Evolutionary conservation across 2,888 invertebrate species (phyloP), one percentile per base, ranked within the genome.

Genomic region (Chouioia cunea): DNA sequence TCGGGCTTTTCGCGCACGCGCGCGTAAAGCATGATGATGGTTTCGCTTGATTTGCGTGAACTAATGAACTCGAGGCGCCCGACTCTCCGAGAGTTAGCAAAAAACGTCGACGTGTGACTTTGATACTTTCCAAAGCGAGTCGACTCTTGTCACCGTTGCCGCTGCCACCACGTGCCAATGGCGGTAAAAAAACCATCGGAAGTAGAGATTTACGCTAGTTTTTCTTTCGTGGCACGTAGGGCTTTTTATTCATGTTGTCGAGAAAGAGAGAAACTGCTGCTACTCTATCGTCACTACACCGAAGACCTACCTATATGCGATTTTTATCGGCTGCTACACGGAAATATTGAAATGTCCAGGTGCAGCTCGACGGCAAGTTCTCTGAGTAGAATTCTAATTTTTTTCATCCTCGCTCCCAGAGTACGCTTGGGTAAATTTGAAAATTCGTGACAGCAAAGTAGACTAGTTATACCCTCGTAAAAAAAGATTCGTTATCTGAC

Each of bases 31-130:
- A 18, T 18, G 23, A 53, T 22, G 72, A 75, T 70, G 77, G 73
- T 74, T 77, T 77, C 75, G 76, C 76, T 75, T 76, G 74, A 75
- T 76, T 76, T 77, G 77, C 76, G 75, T 72, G 65, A 69, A 76
- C 77, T 77, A 78, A 78, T 76, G 77, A 77, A 78, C 76, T 73
- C 73, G 53, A 58, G 73, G 72, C 62, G 71, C 57, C 50, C 10
- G 18, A 6, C 27, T 47, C 22, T n/a, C 14, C 23, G 48, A 2
- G 53, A 22, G 14, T 22, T 23, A 20, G 46, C 44, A 46, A 44
- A 44, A 47, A 47, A 22, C 58, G 58, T 44, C 20, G 36, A 60
- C 69, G 70, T 50, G 65, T 44, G 65, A 71, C 66, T 71, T 65
- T 70, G 60, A 60, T 65, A 46, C 69, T 46, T 70, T 70, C 65